Base-by-base conservation (phyloP, 2,797 vertebrate species). In the Emys orbicularis region DNA sequence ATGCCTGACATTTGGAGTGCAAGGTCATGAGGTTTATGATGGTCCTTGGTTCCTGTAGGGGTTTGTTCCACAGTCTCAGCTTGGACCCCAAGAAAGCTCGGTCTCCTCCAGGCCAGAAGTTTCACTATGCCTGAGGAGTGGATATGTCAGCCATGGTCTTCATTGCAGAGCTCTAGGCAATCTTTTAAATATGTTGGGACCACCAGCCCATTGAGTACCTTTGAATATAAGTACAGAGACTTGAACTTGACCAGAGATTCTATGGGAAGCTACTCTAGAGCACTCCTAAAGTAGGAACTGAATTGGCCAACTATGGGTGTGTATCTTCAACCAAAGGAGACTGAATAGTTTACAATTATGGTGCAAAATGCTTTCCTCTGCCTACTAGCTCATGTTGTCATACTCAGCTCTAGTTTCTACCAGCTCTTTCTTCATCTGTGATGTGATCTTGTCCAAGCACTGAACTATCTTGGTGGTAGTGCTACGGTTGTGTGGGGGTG, bases 251-350 rank as follows among this genome's bases (percentile, higher is more conserved):
- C 72, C 41, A 25, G 25, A 47, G 72, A 47, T 15, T 47, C 72
- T 16, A 3, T 47, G 72, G 25, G 41, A 47, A 29, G 25, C 37
- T 6, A 47, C 23, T 47, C n/a, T 7, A 44, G 57, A 80, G 8
- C 19, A 0, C 31, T 54, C 85, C 19, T 41, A 47, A 83, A 87
- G 61, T 61, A 83, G 0, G 37, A 37, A 0, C 27, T 0, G 1
- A 88, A 0, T 19, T 50, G 21, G 53, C 57, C 0, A 0, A 31
- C 25, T 7, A 0, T 29, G 44, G 54, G 82, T 57, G 12, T 90
- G 88, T 44, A 25, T 44, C 25, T 44, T 25, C 6, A 29, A 47
- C 37, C 41, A 76, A 44, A 12, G 7, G 72, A 76, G 72, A 76
- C 23, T 47, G 41, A 44, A 44, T 23, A 74, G 72, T 27, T 74